Evolutionary conservation across 2,888 invertebrate genomes (phyloP).

Genomic region (Tiliacea aurago): DNA sequence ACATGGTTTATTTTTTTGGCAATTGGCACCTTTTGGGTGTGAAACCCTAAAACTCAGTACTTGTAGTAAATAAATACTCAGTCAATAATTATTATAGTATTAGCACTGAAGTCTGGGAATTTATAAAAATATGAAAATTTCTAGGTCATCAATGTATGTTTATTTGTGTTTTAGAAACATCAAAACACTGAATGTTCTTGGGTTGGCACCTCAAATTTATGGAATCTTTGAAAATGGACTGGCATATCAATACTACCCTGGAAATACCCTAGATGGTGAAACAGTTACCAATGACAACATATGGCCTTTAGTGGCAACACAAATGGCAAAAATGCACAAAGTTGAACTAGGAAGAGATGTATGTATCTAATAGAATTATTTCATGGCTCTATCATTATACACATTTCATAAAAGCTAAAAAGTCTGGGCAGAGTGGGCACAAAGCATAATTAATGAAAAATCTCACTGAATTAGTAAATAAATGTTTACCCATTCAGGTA

Average conservation of each 20-base stretch:
- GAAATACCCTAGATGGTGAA: slow-evolving; percentile 93
- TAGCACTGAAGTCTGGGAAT: not conserved
- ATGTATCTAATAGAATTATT: slow-evolving; percentile 63
- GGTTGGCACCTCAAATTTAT: slow-evolving; percentile 96
- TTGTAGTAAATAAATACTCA: not conserved
- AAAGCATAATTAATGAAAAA: not conserved
- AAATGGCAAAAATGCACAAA: slow-evolving; percentile 96
- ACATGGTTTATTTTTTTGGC: not conserved
- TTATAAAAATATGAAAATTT: not conserved
- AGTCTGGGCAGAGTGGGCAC: not conserved
- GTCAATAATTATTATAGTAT: no score
- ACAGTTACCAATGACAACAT: slow-evolving; percentile 92
- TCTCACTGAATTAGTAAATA: not conserved
- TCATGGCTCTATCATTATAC: slow-evolving; percentile 9
- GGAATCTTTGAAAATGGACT: slow-evolving; percentile 98
- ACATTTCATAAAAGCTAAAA: slow-evolving; percentile 1
- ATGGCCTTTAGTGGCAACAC: slow-evolving; percentile 94
- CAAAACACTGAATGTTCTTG: slow-evolving; percentile 91
- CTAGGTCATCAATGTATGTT: not conserved
- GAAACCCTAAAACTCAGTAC: not conserved
- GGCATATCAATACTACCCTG: slow-evolving; percentile 96
- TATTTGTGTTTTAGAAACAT: slow-evolving; percentile 79
- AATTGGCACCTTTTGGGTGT: not conserved
- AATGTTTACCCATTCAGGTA: slow-evolving; percentile 16
- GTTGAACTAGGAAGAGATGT: slow-evolving; percentile 84